Base-by-base conservation (phyloP, 1,140 invertebrate genomes). In the Pseudomyrmex concolor region DNA sequence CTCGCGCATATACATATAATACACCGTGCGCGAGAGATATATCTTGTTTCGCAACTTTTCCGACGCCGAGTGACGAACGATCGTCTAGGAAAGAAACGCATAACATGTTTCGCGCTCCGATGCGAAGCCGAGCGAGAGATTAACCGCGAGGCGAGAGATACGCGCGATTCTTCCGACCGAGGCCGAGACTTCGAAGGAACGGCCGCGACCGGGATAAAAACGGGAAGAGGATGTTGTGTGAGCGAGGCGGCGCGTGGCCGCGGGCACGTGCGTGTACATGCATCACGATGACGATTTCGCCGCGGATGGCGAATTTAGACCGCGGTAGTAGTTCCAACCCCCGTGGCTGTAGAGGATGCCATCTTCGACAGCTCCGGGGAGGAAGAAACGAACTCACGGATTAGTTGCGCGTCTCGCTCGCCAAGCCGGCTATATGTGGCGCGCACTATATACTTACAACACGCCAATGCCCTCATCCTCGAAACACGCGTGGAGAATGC, bases 301-400 rank as follows among this genome's bases (percentile, higher is more conserved):
- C 85, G 85, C 66, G 83, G 59, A 72, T 67, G 0, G 87, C 78
- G 83, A 82, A 88, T 87, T 88, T 88, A 77, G 84, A 80, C 43
- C 76, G 76, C 76, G 76, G 66, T 80, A 80, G 67, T 60, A 45
- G 34, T 34, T 34, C 34, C 43, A 60, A 80, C 51, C 64, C 76
- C 19, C n/a, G 13, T 12, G 15, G 76, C 22, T 43, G 43, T 17
- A 43, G 22, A 19, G 34, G 34, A 34, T 34, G 34, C 25, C 25
- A 22, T 1, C 22, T 25, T 25, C 25, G 25, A 0, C 25, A 25
- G 25, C 34, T 34, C 34, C 34, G 34, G 34, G 34, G 5, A 25
- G 48, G 43, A 80, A 59, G 64, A 70, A 48, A 80, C 54, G 7
- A 0, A 34, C 34, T 34, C 5, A 34, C 19, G n/a, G 64, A 80